Evolutionary conservation across 1,140 invertebrate genomes (phyloP).

Genomic region (Drosophila funebris): DNA sequence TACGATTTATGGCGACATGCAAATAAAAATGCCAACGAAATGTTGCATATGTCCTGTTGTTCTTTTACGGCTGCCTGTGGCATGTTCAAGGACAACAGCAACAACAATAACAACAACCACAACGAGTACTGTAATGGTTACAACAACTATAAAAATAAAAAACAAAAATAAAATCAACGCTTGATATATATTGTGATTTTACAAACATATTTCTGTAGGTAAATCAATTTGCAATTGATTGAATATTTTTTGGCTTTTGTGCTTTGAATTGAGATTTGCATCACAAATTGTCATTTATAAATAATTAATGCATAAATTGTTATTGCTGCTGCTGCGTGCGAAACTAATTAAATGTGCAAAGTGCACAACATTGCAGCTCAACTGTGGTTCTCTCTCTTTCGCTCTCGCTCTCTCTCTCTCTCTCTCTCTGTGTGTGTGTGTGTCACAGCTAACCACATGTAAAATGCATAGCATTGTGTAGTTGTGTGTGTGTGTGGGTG

Average conservation of each 20-base stretch:
- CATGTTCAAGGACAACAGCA: conserved; percentile 10
- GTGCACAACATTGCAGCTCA: conserved; percentile 3
- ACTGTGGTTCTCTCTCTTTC: not conserved
- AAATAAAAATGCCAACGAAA: conserved; percentile 31
- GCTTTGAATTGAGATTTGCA: conserved; percentile 11
- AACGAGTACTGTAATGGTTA: not conserved
- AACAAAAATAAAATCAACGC: too few relatives aligned
- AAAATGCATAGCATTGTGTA: conserved; percentile 15
- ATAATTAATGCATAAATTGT: conserved; percentile 42
- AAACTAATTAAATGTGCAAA: conserved; percentile 43
- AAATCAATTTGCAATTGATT: conserved; percentile 43
- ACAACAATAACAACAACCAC: conserved; percentile 5
- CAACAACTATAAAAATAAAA: conserved; percentile 4
- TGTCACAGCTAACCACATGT: conserved; percentile 18
- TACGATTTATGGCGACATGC: conserved; percentile 33
- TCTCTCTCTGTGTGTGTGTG: not conserved
- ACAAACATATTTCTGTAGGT: conserved; percentile 7
- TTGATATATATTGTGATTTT: conserved; percentile 30
- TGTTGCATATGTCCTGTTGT: conserved; percentile 26
- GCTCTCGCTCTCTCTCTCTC: conserved; percentile 2
- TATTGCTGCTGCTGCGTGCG: conserved; percentile 12
- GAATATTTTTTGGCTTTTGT: conserved; percentile 40
- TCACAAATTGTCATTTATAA: conserved; percentile 14
- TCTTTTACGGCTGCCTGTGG: conserved; percentile 26
- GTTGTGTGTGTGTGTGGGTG: conserved; percentile 33